A percentile compares a stretch with the other conserved stretches of the same genome.
Conservation (phyloP, 2,797 vertebrate genomes). For the Serranus cabrilla region DNA sequence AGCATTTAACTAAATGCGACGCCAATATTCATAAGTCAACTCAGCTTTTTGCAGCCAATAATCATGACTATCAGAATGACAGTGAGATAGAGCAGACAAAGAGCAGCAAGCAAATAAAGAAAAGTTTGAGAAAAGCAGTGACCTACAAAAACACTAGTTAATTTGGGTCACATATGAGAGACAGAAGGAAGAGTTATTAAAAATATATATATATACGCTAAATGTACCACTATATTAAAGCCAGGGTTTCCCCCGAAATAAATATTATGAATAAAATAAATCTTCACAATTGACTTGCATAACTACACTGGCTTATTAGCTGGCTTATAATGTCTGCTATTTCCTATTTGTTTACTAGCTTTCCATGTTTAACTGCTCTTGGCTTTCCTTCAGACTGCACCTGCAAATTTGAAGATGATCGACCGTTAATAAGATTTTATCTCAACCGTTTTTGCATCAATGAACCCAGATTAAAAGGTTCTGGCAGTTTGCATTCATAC, state of each 20-base stretch:
- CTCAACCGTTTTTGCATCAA: background rate
- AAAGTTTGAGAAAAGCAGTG: background rate
- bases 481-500: background rate
- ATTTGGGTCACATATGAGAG: no score
- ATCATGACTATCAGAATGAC: background rate
- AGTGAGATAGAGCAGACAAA: background rate
- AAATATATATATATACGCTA: no score
- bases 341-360: background rate
- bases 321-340: no score
- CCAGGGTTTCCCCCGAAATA: no score
- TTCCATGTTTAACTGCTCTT: background rate
- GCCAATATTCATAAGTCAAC: background rate
- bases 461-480: background rate
- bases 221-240: no score
- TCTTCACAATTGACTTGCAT: no score
- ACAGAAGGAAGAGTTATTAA: no score
- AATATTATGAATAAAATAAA: no score
- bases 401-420: background rate
- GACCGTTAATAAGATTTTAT: background rate
- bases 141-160: no score
- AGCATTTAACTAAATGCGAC: background rate
- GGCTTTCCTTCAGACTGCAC: background rate
- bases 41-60: slow-evolving; percentile 2
- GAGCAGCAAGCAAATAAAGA: background rate
- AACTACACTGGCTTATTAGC: background rate